Base-by-base conservation (phyloP, 2,888 invertebrate species). In the Leptopilina drosophilae region DNA sequence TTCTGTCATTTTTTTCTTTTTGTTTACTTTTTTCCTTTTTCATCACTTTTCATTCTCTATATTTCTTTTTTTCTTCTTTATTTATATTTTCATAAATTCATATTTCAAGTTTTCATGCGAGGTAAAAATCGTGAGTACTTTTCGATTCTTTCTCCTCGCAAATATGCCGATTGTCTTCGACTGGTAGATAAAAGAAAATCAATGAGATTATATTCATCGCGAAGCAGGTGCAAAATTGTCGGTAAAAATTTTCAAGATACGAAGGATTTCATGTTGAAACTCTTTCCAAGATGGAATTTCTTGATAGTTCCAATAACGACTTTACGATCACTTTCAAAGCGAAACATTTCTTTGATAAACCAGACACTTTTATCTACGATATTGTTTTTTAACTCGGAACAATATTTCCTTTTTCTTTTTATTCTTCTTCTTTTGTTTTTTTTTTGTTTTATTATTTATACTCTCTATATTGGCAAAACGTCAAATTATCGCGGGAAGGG, bases 291-390 rank as follows among this genome's bases (percentile, higher is more conserved):
- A 64, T 64, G 12, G 33, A 64, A 64, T 33, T 33, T 33, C 40
- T 64, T 26, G 64, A 64, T 26, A 26, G 11, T 64, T 64, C 26
- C 64, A 64, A 26, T 33, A 64, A 64, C 26, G 64, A 62, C 62
- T 62, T 62, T 62, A 62, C 62, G 62, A 62, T 62, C 62, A 62
- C 62, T 62, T 62, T 20, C 20, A 62, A 62, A 20, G 62, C 20
- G 62, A 62, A 62, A 62, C 62, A 62, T 62, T 62, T 62, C 62
- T 62, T 62, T 62, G 62, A 62, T 62, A 62, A 62, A 62, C 62
- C 62, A 62, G 9, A 20, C 62, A 49, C 49, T 49, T 62, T 62
- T 59, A 20, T 62, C 15, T 11, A 62, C 62, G 20, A 62, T 62
- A 49, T 49, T 49, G 49, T 49, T 49, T 49, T 49, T 49, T 49